Conservation (phyloP, 2,888 invertebrate genomes). For the Epiblema foenella region DNA sequence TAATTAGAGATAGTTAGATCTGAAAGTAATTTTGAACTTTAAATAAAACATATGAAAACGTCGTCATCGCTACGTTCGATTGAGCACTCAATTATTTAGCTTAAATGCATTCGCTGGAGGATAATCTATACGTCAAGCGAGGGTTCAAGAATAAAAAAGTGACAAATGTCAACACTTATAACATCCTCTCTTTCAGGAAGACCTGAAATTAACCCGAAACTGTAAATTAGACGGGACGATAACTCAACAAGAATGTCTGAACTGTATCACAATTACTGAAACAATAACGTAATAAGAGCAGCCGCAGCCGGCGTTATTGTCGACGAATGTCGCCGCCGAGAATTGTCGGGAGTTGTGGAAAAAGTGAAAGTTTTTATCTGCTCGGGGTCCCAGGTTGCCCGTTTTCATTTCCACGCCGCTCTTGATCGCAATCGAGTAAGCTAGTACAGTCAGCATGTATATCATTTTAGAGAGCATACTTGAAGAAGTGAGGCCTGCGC, state of each 20-base stretch:
- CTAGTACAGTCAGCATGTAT: constrained; percentile 50
- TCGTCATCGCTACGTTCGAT: too few relatives aligned
- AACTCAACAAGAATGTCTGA: constrained; percentile 53
- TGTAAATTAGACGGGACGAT: constrained; percentile 41
- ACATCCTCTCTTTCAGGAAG: neutral
- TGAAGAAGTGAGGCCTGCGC: neutral
- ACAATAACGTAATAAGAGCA: constrained; percentile 74
- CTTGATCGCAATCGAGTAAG: constrained; percentile 72
- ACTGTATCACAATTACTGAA: constrained; percentile 72
- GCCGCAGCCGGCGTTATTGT: constrained; percentile 73
- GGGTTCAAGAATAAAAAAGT: too few relatives aligned
- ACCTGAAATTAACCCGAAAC: constrained; percentile 18
- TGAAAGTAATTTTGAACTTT: too few relatives aligned
- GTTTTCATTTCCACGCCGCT: constrained; percentile 77
- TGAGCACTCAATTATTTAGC: too few relatives aligned
- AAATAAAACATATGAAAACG: too few relatives aligned
- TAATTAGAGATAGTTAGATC: too few relatives aligned
- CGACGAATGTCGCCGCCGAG: constrained; percentile 72
- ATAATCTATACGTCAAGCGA: too few relatives aligned
- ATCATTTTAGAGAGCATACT: constrained; percentile 4
- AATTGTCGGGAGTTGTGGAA: constrained; percentile 71
- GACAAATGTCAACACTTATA: too few relatives aligned
- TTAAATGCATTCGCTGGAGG: too few relatives aligned
- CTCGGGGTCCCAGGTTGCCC: constrained; percentile 70
- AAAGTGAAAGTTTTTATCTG: constrained; percentile 83